These are phyloP conservation scores for Caenorhabditis latens DNA, from an alignment of 1,140 invertebrate species.

Conservation along the genomic window DNA sequence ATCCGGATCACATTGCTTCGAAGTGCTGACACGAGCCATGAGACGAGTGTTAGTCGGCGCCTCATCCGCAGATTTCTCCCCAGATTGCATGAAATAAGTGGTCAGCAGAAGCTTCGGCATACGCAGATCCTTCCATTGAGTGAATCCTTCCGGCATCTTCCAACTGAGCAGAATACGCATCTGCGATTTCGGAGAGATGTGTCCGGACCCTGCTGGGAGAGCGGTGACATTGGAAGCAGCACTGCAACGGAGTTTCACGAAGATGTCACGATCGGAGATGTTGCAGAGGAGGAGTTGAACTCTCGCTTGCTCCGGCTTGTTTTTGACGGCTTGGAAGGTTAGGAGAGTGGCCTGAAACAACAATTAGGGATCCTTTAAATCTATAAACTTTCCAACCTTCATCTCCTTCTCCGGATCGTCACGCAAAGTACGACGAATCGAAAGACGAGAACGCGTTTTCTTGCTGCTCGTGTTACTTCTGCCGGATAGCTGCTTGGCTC, in stretches of 20 bases:
- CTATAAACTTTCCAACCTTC: neutral
- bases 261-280: slow-evolving; percentile 64
- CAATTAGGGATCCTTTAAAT: neutral
- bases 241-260: slow-evolving; percentile 63
- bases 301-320: slow-evolving; percentile 38
- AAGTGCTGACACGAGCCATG: slow-evolving; percentile 50
- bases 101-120: slow-evolving; percentile 62
- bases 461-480: neutral
- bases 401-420: slow-evolving; percentile 58
- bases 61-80: slow-evolving; percentile 42
- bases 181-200: slow-evolving; percentile 60
- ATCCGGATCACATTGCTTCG: slow-evolving; percentile 53
- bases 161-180: slow-evolving; percentile 62
- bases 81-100: slow-evolving; percentile 50
- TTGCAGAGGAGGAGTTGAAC: slow-evolving; percentile 64
- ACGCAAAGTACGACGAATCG: slow-evolving; percentile 80
- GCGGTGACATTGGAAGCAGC: slow-evolving; percentile 39
- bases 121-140: slow-evolving; percentile 54
- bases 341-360: slow-evolving; percentile 39
- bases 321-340: slow-evolving; percentile 24
- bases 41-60: slow-evolving; percentile 61
- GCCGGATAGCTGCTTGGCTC: neutral
- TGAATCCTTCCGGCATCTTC: slow-evolving; percentile 44
- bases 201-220: slow-evolving; percentile 38
- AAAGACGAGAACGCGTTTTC: slow-evolving; percentile 30